Percentiles rank a stretch among this genome's conserved stretches.
Conservation (phyloP, 2,797 vertebrate species). For the Limosa lapponica region DNA sequence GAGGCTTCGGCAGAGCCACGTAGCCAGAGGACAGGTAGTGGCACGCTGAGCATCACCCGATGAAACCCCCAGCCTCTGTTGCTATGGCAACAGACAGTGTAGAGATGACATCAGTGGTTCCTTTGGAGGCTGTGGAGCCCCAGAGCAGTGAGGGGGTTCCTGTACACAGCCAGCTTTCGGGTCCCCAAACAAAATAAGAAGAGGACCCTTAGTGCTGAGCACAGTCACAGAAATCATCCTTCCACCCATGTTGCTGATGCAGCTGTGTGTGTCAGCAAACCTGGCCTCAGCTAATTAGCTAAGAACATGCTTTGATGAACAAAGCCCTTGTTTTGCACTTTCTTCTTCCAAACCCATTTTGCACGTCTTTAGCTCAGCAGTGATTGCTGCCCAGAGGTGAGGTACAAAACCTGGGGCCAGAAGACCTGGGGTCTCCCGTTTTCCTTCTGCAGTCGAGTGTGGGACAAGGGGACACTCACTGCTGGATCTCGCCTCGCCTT, state of each 20-base stretch:
- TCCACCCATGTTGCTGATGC: neutral
- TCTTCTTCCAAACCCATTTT: neutral
- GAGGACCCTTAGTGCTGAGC: neutral
- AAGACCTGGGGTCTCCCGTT: neutral
- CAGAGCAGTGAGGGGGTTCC: neutral
- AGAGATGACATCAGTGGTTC: neutral
- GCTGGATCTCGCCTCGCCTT: neutral
- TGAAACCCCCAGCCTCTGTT: neutral
- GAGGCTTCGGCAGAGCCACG: rapidly evolving
- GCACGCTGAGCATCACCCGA: neutral
- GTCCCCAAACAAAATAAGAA: neutral
- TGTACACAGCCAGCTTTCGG: neutral
- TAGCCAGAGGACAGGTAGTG: neutral
- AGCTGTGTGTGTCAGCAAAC: neutral
- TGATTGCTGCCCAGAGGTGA: neutral
- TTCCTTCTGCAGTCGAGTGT: neutral
- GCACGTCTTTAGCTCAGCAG: neutral
- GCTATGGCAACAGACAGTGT: neutral
- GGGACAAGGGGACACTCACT: rapidly evolving
- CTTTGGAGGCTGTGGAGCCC: neutral
- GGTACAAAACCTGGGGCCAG: neutral
- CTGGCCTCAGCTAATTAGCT: neutral
- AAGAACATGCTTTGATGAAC: neutral
- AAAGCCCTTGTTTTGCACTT: neutral
- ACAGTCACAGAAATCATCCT: neutral